Conservation (phyloP, 2,888 invertebrate genomes). For the Tachina grossa region DNA sequence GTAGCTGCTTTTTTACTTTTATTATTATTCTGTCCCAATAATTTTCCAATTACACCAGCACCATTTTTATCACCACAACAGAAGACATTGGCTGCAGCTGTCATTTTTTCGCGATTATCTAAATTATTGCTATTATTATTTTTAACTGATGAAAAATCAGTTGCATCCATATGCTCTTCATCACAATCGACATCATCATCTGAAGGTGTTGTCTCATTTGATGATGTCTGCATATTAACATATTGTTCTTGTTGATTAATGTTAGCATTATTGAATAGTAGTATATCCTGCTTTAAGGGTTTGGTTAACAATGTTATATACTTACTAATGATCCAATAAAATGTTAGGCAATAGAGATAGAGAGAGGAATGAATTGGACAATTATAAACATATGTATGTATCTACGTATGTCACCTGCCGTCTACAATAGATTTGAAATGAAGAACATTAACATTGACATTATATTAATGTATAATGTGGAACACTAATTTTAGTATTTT, state of each 20-base stretch:
- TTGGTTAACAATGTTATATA: slow-evolving; percentile 79
- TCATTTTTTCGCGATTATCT: slow-evolving; percentile 73
- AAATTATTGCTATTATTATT: slow-evolving; percentile 80
- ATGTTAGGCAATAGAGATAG: slow-evolving; percentile 30
- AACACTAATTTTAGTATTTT: no score
- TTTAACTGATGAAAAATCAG: slow-evolving; percentile 80
- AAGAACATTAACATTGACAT: no score
- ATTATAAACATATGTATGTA: background rate
- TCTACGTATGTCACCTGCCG: background rate
- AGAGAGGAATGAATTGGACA: background rate
- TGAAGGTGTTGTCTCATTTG: slow-evolving; percentile 72
- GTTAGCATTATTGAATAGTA: slow-evolving; percentile 83
- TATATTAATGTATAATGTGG: no score
- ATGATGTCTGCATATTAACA: slow-evolving; percentile 69
- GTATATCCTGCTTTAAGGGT: slow-evolving; percentile 72
- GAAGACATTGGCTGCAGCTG: slow-evolving; percentile 77
- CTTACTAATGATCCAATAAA: slow-evolving; percentile 77
- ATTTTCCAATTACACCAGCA: slow-evolving; percentile 74
- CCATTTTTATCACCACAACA: slow-evolving; percentile 78
- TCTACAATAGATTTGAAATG: no score
- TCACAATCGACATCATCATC: slow-evolving; percentile 69
- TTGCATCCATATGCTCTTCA: slow-evolving; percentile 81
- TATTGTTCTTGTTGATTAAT: slow-evolving; percentile 82
- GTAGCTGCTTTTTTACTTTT: slow-evolving; percentile 39
- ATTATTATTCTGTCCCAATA: slow-evolving; percentile 66